phyloP scores from a whole-genome alignment of 2,113 vertebrate genomes.

The Petrocephalus zakoni region DNA sequence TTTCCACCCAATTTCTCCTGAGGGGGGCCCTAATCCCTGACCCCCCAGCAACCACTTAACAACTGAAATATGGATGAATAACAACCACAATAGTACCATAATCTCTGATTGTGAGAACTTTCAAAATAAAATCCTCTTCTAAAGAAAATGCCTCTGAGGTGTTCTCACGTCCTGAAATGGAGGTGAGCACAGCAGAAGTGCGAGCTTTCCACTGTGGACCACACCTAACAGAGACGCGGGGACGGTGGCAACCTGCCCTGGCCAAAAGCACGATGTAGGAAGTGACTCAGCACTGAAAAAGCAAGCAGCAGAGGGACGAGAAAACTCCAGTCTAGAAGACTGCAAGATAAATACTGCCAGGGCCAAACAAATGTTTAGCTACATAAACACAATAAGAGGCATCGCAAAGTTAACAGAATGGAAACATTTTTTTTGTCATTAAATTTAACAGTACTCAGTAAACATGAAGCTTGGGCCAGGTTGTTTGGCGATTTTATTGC shows the following conservation, averaged over 20 bases:
- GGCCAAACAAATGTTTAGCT: not conserved
- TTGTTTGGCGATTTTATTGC: not conserved
- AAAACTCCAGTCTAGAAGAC: not conserved
- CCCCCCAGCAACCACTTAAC: not conserved
- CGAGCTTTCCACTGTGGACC: not conserved
- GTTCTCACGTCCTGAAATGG: slow-evolving; percentile 21
- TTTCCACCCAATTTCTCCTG: not conserved
- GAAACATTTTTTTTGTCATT: slow-evolving; percentile 10
- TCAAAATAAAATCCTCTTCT: not conserved
- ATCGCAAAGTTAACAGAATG: not conserved
- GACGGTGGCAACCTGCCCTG: not conserved
- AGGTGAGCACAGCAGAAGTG: slow-evolving; percentile 28
- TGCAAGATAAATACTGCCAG: not conserved
- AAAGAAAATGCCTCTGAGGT: not conserved
- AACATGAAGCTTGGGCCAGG: not conserved
- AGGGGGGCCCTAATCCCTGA: not conserved
- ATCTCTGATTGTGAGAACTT: not conserved
- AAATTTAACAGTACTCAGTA: slow-evolving; percentile 11
- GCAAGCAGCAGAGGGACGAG: not conserved
- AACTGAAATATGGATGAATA: not conserved
- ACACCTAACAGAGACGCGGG: slow-evolving; percentile 22
- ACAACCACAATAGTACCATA: not conserved
- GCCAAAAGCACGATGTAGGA: not conserved
- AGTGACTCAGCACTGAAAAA: slow-evolving; percentile 9
- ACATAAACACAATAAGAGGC: not conserved